phyloP scores from a whole-genome alignment of 2,888 invertebrate genomes.

The Apodemia mormo region DNA sequence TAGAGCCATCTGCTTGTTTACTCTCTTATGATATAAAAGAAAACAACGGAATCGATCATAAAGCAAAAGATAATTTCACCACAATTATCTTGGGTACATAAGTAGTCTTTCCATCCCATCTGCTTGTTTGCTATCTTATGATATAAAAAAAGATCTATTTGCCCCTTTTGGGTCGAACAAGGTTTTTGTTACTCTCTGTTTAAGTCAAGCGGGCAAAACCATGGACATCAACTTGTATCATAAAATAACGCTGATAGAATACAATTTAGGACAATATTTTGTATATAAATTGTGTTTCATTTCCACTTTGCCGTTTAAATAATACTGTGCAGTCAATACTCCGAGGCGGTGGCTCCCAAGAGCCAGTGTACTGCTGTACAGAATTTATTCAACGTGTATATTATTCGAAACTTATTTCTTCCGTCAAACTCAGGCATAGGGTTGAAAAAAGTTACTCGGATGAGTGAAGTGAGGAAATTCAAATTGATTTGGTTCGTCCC shows the following conservation, averaged over 20 bases:
- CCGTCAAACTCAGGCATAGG: constrained; percentile 63
- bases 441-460: constrained; percentile 62
- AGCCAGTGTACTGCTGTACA: neutral
- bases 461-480: constrained; percentile 50
- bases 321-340: neutral
- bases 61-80: no score
- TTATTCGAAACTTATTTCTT: constrained; percentile 60
- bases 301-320: neutral
- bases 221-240: no score
- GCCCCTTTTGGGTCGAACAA: no score
- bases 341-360: constrained; percentile 3
- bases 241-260: neutral
- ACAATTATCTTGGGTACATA: no score
- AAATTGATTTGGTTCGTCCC: constrained; percentile 51
- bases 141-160: no score
- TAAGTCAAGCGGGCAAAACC: no score
- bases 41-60: no score
- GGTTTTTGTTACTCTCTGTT: no score
- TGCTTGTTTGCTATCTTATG: no score
- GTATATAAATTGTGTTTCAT: neutral
- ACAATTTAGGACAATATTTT: neutral
- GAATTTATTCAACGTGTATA: constrained; percentile 29
- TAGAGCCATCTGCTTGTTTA: no score
- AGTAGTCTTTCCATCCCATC: no score
- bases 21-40: no score